Evolutionary conservation across 2,113 vertebrate species (phyloP), one percentile per base, ranked within the genome.

Genomic region (Thymallus thymallus): DNA sequence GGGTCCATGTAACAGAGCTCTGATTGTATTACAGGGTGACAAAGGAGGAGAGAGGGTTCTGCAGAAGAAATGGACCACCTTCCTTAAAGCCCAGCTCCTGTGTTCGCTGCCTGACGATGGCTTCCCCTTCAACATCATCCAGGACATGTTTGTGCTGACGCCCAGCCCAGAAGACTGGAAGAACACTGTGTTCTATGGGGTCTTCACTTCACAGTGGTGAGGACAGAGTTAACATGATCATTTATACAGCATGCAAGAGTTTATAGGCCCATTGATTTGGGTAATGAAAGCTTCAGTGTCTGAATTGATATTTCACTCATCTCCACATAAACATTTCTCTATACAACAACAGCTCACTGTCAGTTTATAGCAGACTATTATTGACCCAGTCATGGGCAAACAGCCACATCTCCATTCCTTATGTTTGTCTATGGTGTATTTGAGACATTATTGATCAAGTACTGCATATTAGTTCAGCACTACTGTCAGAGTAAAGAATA

Each of bases 201-300:
- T 98, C 77, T 99, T 99, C 89, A 97, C 95, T 0, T 97, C 97
- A 0, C 97, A 99, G 83, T 99, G 97, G 97, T 98, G 86, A 88
- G 93, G 0, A 48, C 12, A 30, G 5, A 5, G 4, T 18, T 18
- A 18, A 18, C n/a, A 22, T 16, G 20, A 73, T 41, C 51, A 55
- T 6, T 18, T 20, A 55, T 20, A 55, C 18, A 18, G 18, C 3
- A 55, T 55, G 20, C 6, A 20, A 55, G 20, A 18, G 20, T 55
- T 4, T 20, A 55, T 18, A 18, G 16, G 18, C 51, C 4, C 16
- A 55, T 55, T 55, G 51, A 20, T 55, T 14, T 55, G 51, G 51
- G 4, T 14, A 55, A 20, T 55, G 13, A 20, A 55, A 14, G 51
- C 13, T 55, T 55, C 16, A 5, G 14, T 55, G 4, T 14, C 16